Conservation (phyloP, 2,888 invertebrate genomes). For the Bugula neritina region DNA sequence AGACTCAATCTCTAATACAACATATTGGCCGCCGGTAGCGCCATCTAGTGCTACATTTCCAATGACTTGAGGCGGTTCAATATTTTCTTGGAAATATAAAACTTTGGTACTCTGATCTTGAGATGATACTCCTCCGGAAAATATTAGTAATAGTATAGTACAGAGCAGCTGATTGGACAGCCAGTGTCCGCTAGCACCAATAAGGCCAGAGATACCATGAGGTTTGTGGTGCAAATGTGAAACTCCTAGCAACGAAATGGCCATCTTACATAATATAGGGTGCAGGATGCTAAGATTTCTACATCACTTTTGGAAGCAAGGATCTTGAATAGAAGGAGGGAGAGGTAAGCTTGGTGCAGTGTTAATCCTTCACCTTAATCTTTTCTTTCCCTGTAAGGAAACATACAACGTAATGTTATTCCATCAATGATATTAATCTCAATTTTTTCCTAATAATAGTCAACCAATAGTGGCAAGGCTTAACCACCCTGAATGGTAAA, state of each 20-base stretch:
- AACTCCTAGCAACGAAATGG: not conserved
- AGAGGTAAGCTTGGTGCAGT: not conserved
- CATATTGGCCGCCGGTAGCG: not conserved
- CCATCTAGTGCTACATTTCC: not conserved
- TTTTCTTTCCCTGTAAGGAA: not conserved
- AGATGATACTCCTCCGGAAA: not conserved
- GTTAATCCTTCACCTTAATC: not conserved
- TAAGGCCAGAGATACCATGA: not conserved
- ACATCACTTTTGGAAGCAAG: too few relatives aligned
- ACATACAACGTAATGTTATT: not conserved
- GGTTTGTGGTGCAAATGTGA: slow-evolving; percentile 24
- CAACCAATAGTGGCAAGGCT: too few relatives aligned
- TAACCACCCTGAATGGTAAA: too few relatives aligned
- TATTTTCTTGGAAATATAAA: slow-evolving; percentile 13
- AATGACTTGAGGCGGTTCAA: not conserved
- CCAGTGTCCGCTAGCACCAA: not conserved
- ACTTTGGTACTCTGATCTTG: not conserved
- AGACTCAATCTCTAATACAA: not conserved
- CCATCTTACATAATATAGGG: not conserved
- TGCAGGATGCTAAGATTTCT: too few relatives aligned
- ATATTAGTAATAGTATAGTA: not conserved
- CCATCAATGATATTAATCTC: not conserved
- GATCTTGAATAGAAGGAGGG: not conserved
- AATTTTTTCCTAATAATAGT: too few relatives aligned
- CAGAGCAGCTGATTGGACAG: not conserved